Evolutionary conservation across 2,113 vertebrate species (phyloP).

Genomic region (Malaclemys terrapin): DNA sequence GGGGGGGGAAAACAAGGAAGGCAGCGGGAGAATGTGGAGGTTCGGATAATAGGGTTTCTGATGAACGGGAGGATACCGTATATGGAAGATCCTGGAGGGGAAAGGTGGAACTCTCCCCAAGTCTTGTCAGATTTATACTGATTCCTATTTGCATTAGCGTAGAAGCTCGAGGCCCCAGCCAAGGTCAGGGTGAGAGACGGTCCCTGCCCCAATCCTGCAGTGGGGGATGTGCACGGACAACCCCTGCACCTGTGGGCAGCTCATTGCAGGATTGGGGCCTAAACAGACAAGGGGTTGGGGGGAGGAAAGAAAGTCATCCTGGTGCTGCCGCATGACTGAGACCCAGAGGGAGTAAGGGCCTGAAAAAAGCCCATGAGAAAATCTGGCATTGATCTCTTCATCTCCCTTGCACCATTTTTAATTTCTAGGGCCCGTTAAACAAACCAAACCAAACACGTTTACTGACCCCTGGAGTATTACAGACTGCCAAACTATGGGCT

Average conservation of each 20-base stretch:
- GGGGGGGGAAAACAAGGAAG: too few species aligned
- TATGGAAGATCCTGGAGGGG: neutral
- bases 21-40: too few species aligned
- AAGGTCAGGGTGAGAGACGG: neutral
- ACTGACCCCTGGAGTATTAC: neutral
- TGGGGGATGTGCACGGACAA: neutral
- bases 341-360: neutral
- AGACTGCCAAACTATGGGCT: neutral
- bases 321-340: neutral
- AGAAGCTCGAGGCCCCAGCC: neutral
- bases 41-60: neutral
- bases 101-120: too few species aligned
- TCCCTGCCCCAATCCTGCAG: too few species aligned
- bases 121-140: neutral
- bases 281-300: neutral
- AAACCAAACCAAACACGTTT: too few species aligned
- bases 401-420: neutral
- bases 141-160: neutral
- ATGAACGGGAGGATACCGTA: neutral
- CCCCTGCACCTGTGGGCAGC: neutral
- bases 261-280: too few species aligned
- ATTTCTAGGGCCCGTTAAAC: too few species aligned
- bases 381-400: neutral
- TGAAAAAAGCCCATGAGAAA: neutral
- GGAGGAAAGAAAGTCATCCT: too few species aligned